phyloP scores from a whole-genome alignment of 1,140 invertebrate species.

The Cyphomyrmex costatus region DNA sequence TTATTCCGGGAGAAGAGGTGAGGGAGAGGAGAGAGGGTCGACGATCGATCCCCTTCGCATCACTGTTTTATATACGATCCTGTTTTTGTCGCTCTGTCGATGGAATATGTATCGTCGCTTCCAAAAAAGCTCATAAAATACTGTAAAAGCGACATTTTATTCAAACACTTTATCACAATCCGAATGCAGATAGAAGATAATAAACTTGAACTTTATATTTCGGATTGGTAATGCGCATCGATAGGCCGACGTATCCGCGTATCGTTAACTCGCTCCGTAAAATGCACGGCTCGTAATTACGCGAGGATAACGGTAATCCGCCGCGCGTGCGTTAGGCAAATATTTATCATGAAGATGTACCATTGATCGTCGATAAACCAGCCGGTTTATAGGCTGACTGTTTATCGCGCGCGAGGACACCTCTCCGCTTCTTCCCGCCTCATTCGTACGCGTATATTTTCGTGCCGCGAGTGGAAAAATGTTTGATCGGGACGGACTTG shows the following conservation, averaged over 20 bases:
- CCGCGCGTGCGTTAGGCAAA: slow-evolving; percentile 31
- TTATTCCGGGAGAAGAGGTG: too few relatives aligned
- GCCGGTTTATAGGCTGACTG: slow-evolving; percentile 4
- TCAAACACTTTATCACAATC: slow-evolving; percentile 7
- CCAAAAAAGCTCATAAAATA: slow-evolving; percentile 44
- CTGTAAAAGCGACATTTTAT: slow-evolving; percentile 36
- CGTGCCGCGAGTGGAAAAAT: slow-evolving; percentile 51
- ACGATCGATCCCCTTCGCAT: slow-evolving; percentile 39
- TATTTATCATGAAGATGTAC: slow-evolving; percentile 53
- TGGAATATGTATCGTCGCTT: slow-evolving; percentile 30
- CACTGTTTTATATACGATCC: slow-evolving; percentile 42
- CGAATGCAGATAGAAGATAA: slow-evolving; percentile 12
- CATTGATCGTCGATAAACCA: slow-evolving; percentile 33
- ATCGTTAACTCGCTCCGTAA: neutral
- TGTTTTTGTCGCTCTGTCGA: slow-evolving; percentile 43
- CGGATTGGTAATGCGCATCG: neutral
- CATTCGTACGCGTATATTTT: slow-evolving; percentile 58
- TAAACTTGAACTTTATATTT: slow-evolving; percentile 44
- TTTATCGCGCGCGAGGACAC: neutral
- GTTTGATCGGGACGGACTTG: slow-evolving; percentile 65
- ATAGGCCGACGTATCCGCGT: neutral
- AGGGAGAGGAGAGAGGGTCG: neutral
- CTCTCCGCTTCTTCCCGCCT: neutral
- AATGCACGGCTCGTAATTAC: slow-evolving; percentile 30
- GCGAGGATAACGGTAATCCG: slow-evolving; percentile 32